These are phyloP conservation scores for Eulemur rubriventer DNA, from an alignment of 2,797 vertebrate species.

Conservation along the genomic window DNA sequence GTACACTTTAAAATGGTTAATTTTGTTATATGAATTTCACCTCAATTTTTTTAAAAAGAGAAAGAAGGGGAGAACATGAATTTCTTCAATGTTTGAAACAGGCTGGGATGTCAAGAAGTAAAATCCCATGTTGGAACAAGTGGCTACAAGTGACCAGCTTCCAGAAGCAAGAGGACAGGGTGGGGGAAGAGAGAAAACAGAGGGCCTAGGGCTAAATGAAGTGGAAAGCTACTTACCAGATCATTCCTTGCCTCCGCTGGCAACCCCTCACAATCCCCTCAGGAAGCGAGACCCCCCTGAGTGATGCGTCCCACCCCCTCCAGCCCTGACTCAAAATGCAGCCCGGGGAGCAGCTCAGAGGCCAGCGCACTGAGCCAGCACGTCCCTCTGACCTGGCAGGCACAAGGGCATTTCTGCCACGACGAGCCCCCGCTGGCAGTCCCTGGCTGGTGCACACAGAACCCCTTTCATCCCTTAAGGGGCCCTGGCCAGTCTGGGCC, in stretches of 20 bases:
- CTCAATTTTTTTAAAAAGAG: neutral
- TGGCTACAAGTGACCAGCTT: neutral
- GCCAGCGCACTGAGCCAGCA: neutral
- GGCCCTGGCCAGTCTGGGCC: neutral
- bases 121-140: neutral
- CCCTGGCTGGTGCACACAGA: neutral
- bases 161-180: neutral
- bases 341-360: fast-evolving
- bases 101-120: neutral
- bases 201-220: fast-evolving
- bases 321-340: neutral
- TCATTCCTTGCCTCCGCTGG: too few relatives aligned
- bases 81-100: neutral
- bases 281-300: neutral
- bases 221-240: neutral
- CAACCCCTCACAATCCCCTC: fast-evolving
- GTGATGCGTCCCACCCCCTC: neutral
- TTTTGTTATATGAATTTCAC: neutral
- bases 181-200: fast-evolving
- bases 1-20: neutral
- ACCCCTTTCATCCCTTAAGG: neutral
- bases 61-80: neutral
- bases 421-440: neutral
- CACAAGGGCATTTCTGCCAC: conserved; percentile 38
- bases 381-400: conserved; percentile 40